phyloP scores from a whole-genome alignment of 2,113 vertebrate species.

The Cricetomys ansorgei region DNA sequence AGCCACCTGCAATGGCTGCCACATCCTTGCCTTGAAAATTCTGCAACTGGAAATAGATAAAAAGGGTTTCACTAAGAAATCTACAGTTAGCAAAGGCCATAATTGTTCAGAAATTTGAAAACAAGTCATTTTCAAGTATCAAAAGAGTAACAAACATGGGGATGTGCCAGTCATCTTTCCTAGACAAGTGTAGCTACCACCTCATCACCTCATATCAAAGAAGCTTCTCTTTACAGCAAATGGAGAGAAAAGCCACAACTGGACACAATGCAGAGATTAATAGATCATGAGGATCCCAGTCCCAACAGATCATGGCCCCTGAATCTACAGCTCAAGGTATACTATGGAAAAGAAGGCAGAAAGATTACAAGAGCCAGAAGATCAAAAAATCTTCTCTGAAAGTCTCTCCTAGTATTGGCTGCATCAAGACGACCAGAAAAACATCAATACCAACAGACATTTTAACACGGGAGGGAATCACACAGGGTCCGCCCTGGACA shows the following conservation, averaged over 20 bases:
- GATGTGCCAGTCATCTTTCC: neutral
- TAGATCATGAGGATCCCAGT: neutral
- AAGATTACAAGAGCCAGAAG: neutral
- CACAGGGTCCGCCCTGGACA: neutral
- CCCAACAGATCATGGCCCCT: too few relatives aligned
- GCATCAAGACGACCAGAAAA: neutral
- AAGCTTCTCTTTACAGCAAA: neutral
- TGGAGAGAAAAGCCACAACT: neutral
- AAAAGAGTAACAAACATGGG: neutral
- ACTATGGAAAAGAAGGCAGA: neutral
- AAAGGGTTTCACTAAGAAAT: constrained; percentile 25
- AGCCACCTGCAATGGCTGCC: constrained; percentile 94
- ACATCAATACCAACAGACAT: neutral
- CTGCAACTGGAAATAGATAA: constrained; percentile 90
- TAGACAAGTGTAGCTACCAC: neutral
- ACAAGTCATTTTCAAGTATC: constrained; percentile 1
- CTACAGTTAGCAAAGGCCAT: neutral
- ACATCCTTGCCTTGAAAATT: constrained; percentile 90
- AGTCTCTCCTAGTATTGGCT: neutral
- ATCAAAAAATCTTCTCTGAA: neutral
- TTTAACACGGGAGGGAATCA: neutral
- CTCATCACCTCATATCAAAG: neutral
- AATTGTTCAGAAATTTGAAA: constrained; percentile 50
- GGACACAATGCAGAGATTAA: neutral
- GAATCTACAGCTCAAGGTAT: neutral